Evolutionary conservation across 2,797 vertebrate genomes (phyloP), one percentile per base, ranked within the genome.

Genomic region (Pogoniulus pusillus): DNA sequence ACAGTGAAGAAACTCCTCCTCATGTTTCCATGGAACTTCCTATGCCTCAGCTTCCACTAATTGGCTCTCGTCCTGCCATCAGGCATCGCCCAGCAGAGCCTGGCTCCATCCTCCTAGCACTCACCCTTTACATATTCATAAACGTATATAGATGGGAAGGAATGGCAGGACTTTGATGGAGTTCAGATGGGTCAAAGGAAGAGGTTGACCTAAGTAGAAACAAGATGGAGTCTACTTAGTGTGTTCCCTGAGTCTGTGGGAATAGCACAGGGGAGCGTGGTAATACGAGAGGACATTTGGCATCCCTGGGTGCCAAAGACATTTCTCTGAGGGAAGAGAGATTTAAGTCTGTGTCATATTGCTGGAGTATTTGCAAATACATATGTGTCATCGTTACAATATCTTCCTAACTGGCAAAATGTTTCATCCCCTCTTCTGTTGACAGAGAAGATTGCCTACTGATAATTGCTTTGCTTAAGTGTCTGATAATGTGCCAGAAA

Each of bases 381-480:
- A 5, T 91, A 55, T 73, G 80, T 93, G 78, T 90, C 95, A 91
- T 93, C 30, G 1, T 96, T 96, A 74, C 91, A 80, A 7, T 96
- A 91, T 94, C 94, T 87, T 96, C 89, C 90, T 96, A 94, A 96
- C 95, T 95, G 92, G 95, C 94, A 92, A 96, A 96, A 92, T 95
- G 95, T 95, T 97, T 97, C 95, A 91, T 96, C 93, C 96, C 87
- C 84, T 96, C 95, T 39, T 97, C 95, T 97, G 96, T 96, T 97
- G 97, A 97, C 96, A 97, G 96, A 96, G 96, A 91, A 96, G 96
- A 97, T 97, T 96, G 96, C 94, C 95, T 96, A 79, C 96, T 97
- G 97, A 97, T 97, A 97, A 97, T 97, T 97, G 95, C 96, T 97
- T 97, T 97, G 93, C 97, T 97, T 96, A 96, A 97, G 96, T 97